Evolutionary conservation across 2,888 invertebrate species (phyloP).

Genomic region (Stenodema calcarata): DNA sequence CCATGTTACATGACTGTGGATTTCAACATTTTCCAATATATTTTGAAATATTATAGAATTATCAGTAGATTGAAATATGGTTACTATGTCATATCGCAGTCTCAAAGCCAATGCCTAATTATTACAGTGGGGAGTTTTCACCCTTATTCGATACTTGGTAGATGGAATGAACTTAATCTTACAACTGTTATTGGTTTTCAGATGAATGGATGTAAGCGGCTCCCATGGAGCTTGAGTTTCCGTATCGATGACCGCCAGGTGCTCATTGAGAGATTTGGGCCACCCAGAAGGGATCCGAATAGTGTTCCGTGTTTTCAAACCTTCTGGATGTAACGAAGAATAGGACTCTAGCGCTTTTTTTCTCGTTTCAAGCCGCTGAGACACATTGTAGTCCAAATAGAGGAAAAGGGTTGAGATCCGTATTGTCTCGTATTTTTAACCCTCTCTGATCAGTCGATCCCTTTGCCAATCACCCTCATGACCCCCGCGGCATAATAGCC

Average conservation of each 20-base stretch:
- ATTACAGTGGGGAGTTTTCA: too few relatives aligned
- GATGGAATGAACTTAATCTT: too few relatives aligned
- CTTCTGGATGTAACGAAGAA: not conserved
- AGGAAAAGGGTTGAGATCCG: slow-evolving; percentile 2
- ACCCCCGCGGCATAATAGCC: not conserved
- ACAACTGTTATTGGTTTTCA: not conserved
- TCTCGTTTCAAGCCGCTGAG: not conserved
- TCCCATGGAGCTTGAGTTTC: not conserved
- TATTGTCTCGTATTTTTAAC: not conserved
- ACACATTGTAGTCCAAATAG: not conserved
- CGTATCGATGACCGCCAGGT: not conserved
- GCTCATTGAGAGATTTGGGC: not conserved
- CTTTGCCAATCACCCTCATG: not conserved
- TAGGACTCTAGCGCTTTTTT: not conserved
- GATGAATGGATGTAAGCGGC: not conserved
- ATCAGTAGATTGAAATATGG: too few relatives aligned
- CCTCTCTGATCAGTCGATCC: not conserved
- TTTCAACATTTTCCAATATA: too few relatives aligned
- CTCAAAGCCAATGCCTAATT: too few relatives aligned
- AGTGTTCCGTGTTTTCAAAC: not conserved
- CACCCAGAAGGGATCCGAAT: not conserved
- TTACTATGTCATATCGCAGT: too few relatives aligned
- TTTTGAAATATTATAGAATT: too few relatives aligned
- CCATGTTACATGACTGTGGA: too few relatives aligned
- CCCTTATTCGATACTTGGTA: too few relatives aligned